Base-by-base conservation (phyloP, 2,888 invertebrate genomes). In the Aelia acuminata region DNA sequence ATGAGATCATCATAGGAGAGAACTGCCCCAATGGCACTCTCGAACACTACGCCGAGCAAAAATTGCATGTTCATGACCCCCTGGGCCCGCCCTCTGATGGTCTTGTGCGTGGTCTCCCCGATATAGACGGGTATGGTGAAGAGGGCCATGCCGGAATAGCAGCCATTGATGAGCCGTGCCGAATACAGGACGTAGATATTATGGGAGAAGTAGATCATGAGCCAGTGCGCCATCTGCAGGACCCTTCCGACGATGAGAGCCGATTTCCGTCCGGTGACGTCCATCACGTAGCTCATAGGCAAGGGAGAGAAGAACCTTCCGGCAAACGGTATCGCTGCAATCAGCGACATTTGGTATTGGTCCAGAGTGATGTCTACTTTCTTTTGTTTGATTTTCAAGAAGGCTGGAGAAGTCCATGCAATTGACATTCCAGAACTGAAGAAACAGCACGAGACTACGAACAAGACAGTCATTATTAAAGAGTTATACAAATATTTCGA, bases 21-120 rank as follows among this genome's bases (percentile, higher is more conserved):
- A 91, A 92, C 92, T 0, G 93, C 92, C 0, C 93, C 93, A 2
- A 92, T 90, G 0, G 91, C 91, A 88, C 92, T 92, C 1, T 92
- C 91, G 89, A 92, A 92, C 0, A 93, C 90, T 57, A 92, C 92
- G 0, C 93, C 93, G 26, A 92, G 91, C 0, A 92, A 92, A 20
- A 92, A 92, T 91, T 92, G 92, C 0, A 92, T 89, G 80, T 92
- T 92, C 49, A 92, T 57, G 39, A 87, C 39, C 31, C 87, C 86
- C n/a, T 84, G 85, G 20, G 88, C 47, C 53, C 84, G 87, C n/a
- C 89, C 89, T 15, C 89, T 86, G 49, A 85, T 75, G 13, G 47
- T 35, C 49, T 84, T 75, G 50, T 80, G 31, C 10, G 87, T 85
- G 47, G 86, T 89, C 85, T 89, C 89, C 2, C 87, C 88, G n/a